These are phyloP conservation scores for Emys orbicularis DNA, from an alignment of 2,797 vertebrate species.

Conservation along the genomic window DNA sequence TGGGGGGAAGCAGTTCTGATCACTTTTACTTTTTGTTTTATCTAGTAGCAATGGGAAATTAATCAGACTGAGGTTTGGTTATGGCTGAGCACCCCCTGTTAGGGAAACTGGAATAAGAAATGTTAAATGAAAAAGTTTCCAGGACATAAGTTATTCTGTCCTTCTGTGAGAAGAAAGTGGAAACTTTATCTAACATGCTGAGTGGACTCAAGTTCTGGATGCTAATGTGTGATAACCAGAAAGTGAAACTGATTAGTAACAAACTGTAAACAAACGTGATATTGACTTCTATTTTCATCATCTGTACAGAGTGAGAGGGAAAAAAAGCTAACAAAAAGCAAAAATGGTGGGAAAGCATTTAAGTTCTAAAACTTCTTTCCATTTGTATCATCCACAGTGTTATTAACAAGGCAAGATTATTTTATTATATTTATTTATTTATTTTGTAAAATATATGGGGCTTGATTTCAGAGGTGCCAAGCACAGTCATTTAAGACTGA, in stretches of 20 bases:
- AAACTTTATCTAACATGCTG: not conserved
- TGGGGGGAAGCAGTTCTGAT: not conserved
- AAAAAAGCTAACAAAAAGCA: not conserved
- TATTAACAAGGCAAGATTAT: not conserved
- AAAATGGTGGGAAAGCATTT: not conserved
- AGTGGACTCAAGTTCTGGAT: too few relatives aligned
- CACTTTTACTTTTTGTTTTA: not conserved
- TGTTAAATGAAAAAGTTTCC: not conserved
- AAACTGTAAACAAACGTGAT: not conserved
- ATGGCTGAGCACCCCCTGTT: not conserved
- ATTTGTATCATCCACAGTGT: not conserved
- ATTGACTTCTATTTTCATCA: not conserved
- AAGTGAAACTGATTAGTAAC: too few relatives aligned
- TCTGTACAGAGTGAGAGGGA: not conserved
- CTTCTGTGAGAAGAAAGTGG: not conserved
- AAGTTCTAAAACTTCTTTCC: not conserved
- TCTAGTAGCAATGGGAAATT: not conserved
- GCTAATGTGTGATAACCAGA: too few relatives aligned
- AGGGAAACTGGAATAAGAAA: not conserved
- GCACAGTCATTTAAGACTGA: not conserved
- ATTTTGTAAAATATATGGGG: not conserved
- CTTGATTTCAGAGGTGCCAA: not conserved
- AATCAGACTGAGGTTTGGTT: not conserved
- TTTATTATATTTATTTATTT: too few relatives aligned
- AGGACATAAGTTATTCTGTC: not conserved